These are phyloP conservation scores for Cebus imitator DNA, from an alignment of 2,113 vertebrate species.

Conservation along the genomic window DNA sequence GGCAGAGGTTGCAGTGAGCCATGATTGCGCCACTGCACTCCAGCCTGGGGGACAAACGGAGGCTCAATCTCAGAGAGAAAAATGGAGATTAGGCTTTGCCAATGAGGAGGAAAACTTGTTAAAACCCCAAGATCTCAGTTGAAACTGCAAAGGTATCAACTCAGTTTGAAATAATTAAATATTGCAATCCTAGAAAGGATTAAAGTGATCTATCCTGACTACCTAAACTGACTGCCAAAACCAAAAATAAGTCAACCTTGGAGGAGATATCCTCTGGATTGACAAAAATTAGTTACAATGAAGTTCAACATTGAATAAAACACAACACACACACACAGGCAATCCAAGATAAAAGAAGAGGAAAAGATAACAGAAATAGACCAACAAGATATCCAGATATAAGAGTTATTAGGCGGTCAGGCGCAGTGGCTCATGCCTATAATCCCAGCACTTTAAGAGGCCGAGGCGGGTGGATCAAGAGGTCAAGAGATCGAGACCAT, in stretches of 20 bases:
- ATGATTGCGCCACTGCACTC: no score
- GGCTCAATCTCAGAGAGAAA: no score
- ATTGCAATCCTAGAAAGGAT: background rate
- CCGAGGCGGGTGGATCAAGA: no score
- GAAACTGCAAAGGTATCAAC: background rate
- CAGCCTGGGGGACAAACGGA: no score
- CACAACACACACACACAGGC: background rate
- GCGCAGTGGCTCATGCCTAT: no score
- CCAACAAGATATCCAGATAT: background rate
- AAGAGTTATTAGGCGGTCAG: background rate
- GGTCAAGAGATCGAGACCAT: no score
- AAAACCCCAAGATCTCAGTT: background rate
- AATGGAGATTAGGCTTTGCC: background rate
- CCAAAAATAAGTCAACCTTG: background rate
- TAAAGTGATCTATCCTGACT: background rate
- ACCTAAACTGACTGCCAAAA: background rate
- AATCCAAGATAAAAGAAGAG: background rate
- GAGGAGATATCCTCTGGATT: background rate
- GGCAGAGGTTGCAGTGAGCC: no score
- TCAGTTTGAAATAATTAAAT: background rate
- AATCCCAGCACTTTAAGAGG: no score
- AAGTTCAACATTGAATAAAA: background rate
- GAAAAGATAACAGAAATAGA: background rate
- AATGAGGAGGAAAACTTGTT: background rate
- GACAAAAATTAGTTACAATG: background rate